phyloP scores from a whole-genome alignment of 2,888 invertebrate genomes.

The Hypomecis atomaria region DNA sequence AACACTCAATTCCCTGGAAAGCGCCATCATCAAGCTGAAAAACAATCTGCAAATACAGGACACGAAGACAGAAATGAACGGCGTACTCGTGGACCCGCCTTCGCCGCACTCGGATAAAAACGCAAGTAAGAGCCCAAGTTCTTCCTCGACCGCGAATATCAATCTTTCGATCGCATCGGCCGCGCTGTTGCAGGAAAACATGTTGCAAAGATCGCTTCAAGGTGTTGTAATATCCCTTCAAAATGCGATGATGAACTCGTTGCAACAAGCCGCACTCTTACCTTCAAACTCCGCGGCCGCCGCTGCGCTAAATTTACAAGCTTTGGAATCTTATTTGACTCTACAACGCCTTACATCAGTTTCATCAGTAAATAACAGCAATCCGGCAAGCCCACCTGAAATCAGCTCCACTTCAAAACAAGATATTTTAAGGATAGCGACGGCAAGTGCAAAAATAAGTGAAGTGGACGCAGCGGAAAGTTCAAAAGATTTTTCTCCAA shows the following conservation, averaged over 20 bases:
- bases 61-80: conserved; percentile 75
- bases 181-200: conserved; percentile 86
- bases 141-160: conserved; percentile 68
- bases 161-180: conserved; percentile 85
- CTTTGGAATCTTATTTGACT: conserved; percentile 93
- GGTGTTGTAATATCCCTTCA: conserved; percentile 92
- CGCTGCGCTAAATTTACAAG: conserved; percentile 93
- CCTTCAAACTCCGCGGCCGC: conserved; percentile 94
- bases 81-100: conserved; percentile 69
- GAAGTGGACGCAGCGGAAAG: conserved; percentile 73
- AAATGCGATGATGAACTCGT: conserved; percentile 92
- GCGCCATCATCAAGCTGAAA: conserved; percentile 82
- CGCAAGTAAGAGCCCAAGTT: conserved; percentile 77
- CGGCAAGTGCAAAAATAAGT: conserved; percentile 81
- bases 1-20: conserved; percentile 80
- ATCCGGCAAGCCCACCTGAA: conserved; percentile 64
- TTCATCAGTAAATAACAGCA: conserved; percentile 80
- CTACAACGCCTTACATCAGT: conserved; percentile 91
- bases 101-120: conserved; percentile 71
- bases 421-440: conserved; percentile 88
- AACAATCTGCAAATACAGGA: conserved; percentile 83
- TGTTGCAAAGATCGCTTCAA: conserved; percentile 90
- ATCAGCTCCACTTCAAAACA: conserved; percentile 82
- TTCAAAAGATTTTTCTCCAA: conserved; percentile 74
- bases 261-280: conserved; percentile 92